These are phyloP conservation scores for Laupala kohalensis DNA, from an alignment of 1,140 invertebrate genomes.

Conservation along the genomic window DNA sequence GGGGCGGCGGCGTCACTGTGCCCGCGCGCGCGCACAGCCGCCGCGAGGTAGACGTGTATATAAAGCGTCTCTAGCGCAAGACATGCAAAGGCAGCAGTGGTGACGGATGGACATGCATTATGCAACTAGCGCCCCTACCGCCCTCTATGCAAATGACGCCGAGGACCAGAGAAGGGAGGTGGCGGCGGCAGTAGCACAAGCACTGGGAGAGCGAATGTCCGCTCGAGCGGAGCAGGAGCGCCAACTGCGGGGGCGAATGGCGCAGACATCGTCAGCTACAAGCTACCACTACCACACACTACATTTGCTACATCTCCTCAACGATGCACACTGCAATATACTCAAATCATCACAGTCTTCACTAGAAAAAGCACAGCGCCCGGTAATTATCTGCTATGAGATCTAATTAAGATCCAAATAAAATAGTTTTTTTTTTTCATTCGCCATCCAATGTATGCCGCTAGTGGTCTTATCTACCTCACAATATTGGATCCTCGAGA, in stretches of 20 bases:
- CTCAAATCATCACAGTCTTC: background rate
- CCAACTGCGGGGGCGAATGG: background rate
- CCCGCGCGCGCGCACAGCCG: background rate
- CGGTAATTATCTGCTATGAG: background rate
- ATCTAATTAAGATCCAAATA: background rate
- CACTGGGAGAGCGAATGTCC: no score
- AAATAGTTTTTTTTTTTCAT: background rate
- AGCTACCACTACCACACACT: no score
- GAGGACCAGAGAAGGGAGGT: no score
- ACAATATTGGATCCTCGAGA: no score
- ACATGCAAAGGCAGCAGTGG: background rate
- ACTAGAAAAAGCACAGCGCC: no score
- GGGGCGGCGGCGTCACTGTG: no score
- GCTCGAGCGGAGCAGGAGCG: background rate
- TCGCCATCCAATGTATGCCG: no score
- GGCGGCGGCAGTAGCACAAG: background rate
- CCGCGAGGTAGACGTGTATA: background rate
- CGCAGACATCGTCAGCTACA: background rate
- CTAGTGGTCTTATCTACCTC: no score
- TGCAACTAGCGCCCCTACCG: no score
- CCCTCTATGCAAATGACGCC: background rate
- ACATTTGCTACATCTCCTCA: no score
- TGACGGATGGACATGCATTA: background rate
- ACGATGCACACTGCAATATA: background rate
- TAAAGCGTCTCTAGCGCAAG: background rate